Conservation (phyloP, 2,113 vertebrate genomes). For the Platichthys stellatus region DNA sequence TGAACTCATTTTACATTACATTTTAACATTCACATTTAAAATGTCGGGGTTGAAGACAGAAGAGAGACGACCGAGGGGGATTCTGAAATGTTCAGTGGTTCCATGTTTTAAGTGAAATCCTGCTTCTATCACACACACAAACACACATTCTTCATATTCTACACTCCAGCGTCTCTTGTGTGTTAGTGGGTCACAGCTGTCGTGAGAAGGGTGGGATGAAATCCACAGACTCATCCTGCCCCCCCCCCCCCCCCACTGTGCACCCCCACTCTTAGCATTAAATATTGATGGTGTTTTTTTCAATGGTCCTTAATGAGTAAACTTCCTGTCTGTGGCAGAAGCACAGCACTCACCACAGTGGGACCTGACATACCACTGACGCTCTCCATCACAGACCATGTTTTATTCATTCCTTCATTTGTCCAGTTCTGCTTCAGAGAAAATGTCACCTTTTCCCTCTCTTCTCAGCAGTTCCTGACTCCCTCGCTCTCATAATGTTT, state of each 20-base stretch:
- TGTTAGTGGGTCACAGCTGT: conserved; percentile 46
- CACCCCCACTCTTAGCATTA: conserved; percentile 48
- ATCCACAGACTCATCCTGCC: conserved; percentile 29
- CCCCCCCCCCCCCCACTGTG: conserved; percentile 30
- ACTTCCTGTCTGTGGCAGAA: conserved; percentile 50
- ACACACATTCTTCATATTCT: conserved; percentile 10
- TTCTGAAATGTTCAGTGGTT: background rate
- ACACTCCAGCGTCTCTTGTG: conserved; percentile 16
- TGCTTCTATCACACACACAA: background rate
- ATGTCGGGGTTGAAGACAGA: background rate
- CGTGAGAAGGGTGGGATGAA: conserved; percentile 22
- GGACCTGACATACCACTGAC: background rate
- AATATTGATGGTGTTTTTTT: conserved; percentile 51
- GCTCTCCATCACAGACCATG: background rate
- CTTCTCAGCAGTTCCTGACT: too few species aligned
- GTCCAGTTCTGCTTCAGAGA: background rate
- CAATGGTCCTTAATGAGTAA: conserved; percentile 17
- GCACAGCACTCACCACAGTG: conserved; percentile 17
- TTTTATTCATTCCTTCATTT: conserved; percentile 2
- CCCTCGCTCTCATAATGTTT: background rate
- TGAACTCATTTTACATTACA: background rate
- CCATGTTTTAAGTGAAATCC: background rate
- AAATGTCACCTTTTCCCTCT: background rate
- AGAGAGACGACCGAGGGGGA: background rate
- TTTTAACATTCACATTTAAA: background rate